phyloP scores from a whole-genome alignment of 1,140 invertebrate species.

The Condylostylus longicornis region DNA sequence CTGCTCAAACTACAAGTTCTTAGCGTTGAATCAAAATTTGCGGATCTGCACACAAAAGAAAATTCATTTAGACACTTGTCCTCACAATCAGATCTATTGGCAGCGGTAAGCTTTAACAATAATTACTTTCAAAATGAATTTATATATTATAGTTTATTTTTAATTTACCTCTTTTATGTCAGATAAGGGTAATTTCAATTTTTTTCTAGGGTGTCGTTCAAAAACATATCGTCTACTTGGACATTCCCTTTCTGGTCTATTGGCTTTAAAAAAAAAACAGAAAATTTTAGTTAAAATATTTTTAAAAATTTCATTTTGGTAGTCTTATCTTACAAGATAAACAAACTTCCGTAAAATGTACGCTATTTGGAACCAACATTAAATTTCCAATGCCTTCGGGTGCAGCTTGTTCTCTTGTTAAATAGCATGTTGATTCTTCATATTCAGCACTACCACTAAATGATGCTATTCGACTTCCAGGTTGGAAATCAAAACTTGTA shows the following conservation, averaged over 20 bases:
- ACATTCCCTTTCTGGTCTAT: constrained; percentile 69
- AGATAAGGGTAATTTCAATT: constrained; percentile 56
- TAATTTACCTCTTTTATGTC: constrained; percentile 55
- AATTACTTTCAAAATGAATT: background rate
- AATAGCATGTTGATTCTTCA: constrained; percentile 77
- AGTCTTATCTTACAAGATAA: constrained; percentile 53
- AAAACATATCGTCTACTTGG: constrained; percentile 74
- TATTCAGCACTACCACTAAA: constrained; percentile 70
- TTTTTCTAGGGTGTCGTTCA: constrained; percentile 69
- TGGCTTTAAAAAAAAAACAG: constrained; percentile 42
- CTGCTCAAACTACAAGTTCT: constrained; percentile 62
- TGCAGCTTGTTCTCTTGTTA: constrained; percentile 65
- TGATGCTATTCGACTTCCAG: constrained; percentile 64
- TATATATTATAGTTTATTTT: background rate
- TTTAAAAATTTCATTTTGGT: background rate
- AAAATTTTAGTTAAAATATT: background rate
- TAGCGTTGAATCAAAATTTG: constrained; percentile 59
- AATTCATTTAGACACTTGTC: constrained; percentile 81
- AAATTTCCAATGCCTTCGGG: constrained; percentile 75
- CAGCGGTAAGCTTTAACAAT: constrained; percentile 38
- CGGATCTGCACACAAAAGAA: constrained; percentile 72
- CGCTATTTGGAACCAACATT: constrained; percentile 69
- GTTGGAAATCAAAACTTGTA: constrained; percentile 78
- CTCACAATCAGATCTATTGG: constrained; percentile 76
- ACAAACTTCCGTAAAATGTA: constrained; percentile 81